phyloP scores from a whole-genome alignment of 2,113 vertebrate species.

The Myodes glareolus region DNA sequence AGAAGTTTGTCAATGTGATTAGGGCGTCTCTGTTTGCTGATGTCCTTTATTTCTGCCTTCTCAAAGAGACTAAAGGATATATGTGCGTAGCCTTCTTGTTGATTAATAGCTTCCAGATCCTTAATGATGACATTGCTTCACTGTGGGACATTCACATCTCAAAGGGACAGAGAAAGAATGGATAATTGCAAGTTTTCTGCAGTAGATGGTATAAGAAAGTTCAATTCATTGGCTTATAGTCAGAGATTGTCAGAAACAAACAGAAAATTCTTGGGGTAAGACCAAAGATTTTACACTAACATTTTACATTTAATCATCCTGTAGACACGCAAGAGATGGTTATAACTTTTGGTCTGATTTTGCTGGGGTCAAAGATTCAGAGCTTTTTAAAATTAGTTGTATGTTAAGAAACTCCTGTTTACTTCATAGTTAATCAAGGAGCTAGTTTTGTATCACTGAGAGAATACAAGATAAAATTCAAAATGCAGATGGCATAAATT shows the following conservation, averaged over 20 bases:
- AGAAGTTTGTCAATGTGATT: background rate
- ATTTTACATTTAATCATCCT: background rate
- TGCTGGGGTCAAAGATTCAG: accelerated
- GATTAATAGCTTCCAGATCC: background rate
- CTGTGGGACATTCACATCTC: background rate
- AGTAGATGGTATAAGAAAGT: background rate
- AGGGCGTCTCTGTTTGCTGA: background rate
- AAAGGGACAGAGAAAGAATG: background rate
- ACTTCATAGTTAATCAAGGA: background rate
- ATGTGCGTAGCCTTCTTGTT: background rate
- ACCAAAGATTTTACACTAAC: background rate
- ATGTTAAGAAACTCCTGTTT: background rate
- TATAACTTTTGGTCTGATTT: background rate
- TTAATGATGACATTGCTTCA: background rate
- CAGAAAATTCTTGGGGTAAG: background rate
- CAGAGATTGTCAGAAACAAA: background rate
- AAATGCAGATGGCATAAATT: background rate
- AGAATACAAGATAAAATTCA: background rate
- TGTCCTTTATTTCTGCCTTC: background rate
- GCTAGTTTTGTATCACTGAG: background rate
- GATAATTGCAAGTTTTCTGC: background rate
- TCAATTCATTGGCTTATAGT: background rate
- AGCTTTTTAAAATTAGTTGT: background rate
- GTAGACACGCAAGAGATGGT: background rate
- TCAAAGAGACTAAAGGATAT: too few relatives aligned